Evolutionary conservation across 2,888 invertebrate species (phyloP).

Genomic region (Amblyteles armatorius): DNA sequence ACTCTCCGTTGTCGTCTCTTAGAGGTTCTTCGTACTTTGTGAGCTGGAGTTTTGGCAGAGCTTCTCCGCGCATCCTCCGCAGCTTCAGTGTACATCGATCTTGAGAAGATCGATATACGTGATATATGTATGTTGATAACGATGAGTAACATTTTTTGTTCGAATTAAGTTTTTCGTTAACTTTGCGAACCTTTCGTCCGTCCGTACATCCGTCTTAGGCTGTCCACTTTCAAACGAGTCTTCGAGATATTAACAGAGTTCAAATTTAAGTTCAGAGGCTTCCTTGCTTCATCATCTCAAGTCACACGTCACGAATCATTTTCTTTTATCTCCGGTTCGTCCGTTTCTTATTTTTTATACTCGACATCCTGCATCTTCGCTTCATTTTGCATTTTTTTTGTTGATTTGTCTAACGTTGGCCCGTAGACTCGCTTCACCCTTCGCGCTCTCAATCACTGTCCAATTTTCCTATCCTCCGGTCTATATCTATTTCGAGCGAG

Average conservation of each 20-base stretch:
- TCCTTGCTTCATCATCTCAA: background rate
- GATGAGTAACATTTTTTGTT: too few species aligned
- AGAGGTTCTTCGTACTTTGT: too few species aligned
- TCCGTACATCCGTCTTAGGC: too few species aligned
- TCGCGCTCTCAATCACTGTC: slow-evolving; percentile 50
- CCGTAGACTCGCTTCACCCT: slow-evolving; percentile 35
- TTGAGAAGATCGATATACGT: too few species aligned
- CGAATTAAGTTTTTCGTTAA: too few species aligned
- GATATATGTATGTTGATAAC: too few species aligned
- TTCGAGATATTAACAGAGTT: background rate
- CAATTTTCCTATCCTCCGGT: slow-evolving; percentile 33
- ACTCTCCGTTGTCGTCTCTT: background rate
- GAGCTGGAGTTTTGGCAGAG: too few species aligned
- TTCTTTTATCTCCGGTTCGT: too few species aligned
- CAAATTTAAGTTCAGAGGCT: background rate
- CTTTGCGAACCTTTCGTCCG: too few species aligned
- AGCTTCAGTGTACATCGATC: too few species aligned
- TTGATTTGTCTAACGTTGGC: slow-evolving; percentile 4
- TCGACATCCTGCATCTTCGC: background rate
- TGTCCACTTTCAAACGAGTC: background rate
- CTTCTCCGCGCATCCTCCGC: too few species aligned
- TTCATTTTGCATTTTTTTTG: slow-evolving; percentile 5
- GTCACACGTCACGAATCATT: background rate
- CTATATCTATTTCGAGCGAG: slow-evolving; percentile 46
- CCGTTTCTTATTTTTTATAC: background rate